Conservation (phyloP, 2,797 vertebrate genomes). For the Synanceia verrucosa region DNA sequence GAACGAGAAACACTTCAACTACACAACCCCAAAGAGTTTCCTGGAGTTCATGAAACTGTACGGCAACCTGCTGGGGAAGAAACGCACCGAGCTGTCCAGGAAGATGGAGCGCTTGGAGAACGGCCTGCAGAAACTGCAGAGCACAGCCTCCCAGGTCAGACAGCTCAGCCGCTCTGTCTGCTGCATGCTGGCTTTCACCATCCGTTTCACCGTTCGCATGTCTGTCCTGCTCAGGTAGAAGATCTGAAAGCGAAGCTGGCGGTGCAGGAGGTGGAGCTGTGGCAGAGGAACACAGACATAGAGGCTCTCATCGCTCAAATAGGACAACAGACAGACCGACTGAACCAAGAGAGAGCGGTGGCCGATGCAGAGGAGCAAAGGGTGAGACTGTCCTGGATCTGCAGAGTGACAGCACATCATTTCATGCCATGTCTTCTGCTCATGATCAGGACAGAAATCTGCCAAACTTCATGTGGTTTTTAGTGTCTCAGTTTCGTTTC, state of each 20-base stretch:
- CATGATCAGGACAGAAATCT: not conserved
- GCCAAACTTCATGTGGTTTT: not conserved
- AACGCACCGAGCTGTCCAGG: conserved; percentile 78
- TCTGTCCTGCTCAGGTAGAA: conserved; percentile 81
- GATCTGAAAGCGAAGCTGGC: conserved; percentile 90
- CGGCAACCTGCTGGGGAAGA: conserved; percentile 77
- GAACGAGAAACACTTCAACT: conserved; percentile 88
- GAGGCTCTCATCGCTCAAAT: conserved; percentile 83
- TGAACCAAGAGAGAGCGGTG: conserved; percentile 77
- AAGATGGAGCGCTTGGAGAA: conserved; percentile 85
- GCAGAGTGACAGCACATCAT: not conserved
- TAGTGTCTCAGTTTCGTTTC: not conserved
- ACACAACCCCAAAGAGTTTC: conserved; percentile 89
- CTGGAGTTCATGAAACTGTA: conserved; percentile 87
- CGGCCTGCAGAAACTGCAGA: conserved; percentile 80
- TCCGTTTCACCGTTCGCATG: not conserved
- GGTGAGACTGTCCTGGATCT: conserved; percentile 47
- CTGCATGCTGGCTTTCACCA: not conserved
- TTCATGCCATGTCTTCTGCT: not conserved
- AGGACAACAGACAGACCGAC: conserved; percentile 80
- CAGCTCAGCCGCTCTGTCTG: not conserved
- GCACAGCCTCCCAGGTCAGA: conserved; percentile 70
- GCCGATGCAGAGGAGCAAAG: conserved; percentile 79
- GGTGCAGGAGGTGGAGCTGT: conserved; percentile 88
- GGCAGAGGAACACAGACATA: conserved; percentile 87